These are phyloP conservation scores for Forbesichthys agassizii DNA, from an alignment of 2,113 vertebrate genomes.

Conservation along the genomic window DNA sequence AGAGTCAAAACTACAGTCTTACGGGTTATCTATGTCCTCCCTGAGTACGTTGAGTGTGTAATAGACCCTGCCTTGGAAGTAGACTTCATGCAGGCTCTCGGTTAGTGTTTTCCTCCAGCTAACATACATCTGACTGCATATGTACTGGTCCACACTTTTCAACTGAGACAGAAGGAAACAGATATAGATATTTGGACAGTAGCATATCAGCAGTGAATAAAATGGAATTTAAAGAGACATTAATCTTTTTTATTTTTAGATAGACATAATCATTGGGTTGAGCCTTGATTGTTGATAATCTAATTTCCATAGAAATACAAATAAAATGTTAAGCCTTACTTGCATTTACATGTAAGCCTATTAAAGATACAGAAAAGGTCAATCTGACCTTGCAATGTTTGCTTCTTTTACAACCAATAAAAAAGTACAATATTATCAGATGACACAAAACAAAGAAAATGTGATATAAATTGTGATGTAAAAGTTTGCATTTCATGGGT, in stretches of 20 bases:
- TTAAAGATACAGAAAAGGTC: slow-evolving; percentile 24
- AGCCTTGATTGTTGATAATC: not conserved
- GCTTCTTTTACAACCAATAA: not conserved
- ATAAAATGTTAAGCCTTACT: not conserved
- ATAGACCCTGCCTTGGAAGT: slow-evolving; percentile 90
- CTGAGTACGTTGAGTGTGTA: slow-evolving; percentile 89
- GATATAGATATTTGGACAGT: not conserved
- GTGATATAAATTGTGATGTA: not conserved
- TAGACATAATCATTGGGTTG: not conserved
- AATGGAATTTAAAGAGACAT: not conserved
- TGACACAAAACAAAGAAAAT: not conserved
- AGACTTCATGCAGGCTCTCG: slow-evolving; percentile 85
- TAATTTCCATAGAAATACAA: slow-evolving; percentile 4
- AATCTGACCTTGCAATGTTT: slow-evolving; percentile 16
- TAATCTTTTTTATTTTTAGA: not conserved
- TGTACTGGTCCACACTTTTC: slow-evolving; percentile 93
- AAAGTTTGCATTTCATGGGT: too few species aligned
- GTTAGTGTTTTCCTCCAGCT: slow-evolving; percentile 92
- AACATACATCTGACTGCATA: slow-evolving; percentile 89
- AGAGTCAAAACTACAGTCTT: slow-evolving; percentile 47
- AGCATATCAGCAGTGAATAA: not conserved
- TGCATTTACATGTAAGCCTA: not conserved
- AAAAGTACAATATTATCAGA: not conserved
- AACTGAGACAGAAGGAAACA: slow-evolving; percentile 72
- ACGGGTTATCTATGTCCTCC: slow-evolving; percentile 95